Conservation (phyloP, 2,888 invertebrate species). For the Mythimna ferrago region DNA sequence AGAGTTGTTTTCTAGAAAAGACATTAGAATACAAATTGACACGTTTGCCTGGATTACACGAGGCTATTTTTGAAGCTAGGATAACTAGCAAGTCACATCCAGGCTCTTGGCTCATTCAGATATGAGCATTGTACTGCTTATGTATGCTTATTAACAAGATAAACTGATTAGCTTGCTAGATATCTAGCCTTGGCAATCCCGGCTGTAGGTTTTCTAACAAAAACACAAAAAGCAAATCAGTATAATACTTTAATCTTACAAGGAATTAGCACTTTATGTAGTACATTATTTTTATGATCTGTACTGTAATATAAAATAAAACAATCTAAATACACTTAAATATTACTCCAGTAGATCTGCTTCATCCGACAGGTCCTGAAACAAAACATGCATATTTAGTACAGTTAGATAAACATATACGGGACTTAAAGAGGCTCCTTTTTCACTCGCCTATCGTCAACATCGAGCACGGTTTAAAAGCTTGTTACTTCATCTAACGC, state of each 20-base stretch:
- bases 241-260: conserved; percentile 86
- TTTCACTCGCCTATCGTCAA: no score
- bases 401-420: background rate
- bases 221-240: conserved; percentile 69
- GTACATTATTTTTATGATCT: conserved; percentile 77
- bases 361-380: conserved; percentile 88
- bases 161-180: no score
- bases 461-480: no score
- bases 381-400: conserved; percentile 41
- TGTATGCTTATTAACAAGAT: no score
- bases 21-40: background rate
- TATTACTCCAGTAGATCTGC: conserved; percentile 77
- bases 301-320: conserved; percentile 70
- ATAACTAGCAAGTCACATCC: background rate
- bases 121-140: no score
- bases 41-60: background rate
- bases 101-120: no score
- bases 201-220: conserved; percentile 30
- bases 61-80: background rate
- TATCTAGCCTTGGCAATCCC: no score
- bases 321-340: conserved; percentile 77
- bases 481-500: no score
- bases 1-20: no score
- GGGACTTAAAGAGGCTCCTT: no score
- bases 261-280: conserved; percentile 84